Evolutionary conservation across 2,113 vertebrate species (phyloP).

Genomic region (Gymnobelideus leadbeateri): DNA sequence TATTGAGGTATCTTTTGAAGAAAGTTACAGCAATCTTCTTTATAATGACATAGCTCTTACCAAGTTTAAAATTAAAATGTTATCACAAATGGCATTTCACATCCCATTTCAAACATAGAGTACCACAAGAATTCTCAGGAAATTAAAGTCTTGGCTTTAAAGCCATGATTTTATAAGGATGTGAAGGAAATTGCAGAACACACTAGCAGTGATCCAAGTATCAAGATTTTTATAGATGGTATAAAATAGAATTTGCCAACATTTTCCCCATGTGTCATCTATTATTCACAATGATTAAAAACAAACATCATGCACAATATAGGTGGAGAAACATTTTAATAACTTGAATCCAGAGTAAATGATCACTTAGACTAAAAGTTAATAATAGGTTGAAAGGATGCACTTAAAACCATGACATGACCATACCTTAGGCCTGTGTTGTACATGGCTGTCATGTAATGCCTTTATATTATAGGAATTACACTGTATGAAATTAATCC

Average conservation of each 20-base stretch:
- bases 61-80: conserved; percentile 66
- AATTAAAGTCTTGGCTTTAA: conserved; percentile 70
- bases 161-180: conserved; percentile 52
- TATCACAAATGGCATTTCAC: conserved; percentile 63
- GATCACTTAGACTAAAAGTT: conserved; percentile 53
- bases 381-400: conserved; percentile 44
- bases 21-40: conserved; percentile 45
- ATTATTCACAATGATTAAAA: conserved; percentile 66
- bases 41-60: conserved; percentile 49
- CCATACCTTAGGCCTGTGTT: conserved; percentile 31
- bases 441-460: conserved; percentile 1
- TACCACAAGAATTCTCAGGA: conserved; percentile 54
- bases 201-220: conserved; percentile 50
- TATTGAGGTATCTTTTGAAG: conserved; percentile 21
- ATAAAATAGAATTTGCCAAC: conserved; percentile 62
- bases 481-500: conserved; percentile 19
- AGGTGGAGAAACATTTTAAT: conserved; percentile 50
- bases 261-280: conserved; percentile 48
- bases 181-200: conserved; percentile 50
- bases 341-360: conserved; percentile 54
- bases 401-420: conserved; percentile 36
- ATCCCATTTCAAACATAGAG: conserved; percentile 56
- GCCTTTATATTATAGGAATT: conserved; percentile 50
- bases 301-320: conserved; percentile 46
- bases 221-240: conserved; percentile 50